Base-by-base conservation (phyloP, 1,140 invertebrate species). In the Araneus ventricosus region DNA sequence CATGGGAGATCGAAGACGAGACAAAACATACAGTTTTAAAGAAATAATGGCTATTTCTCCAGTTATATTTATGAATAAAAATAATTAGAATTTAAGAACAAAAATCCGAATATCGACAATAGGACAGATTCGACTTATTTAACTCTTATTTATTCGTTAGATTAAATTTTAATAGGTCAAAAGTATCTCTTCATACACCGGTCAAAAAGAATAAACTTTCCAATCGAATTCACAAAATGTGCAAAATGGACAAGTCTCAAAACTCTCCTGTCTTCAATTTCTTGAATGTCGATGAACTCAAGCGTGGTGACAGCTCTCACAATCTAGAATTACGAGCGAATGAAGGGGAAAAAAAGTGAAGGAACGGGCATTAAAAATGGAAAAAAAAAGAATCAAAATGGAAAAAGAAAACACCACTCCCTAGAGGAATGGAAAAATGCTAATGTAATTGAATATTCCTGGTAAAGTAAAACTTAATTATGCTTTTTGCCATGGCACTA, bases 361-460 rank as follows among this genome's bases (percentile, higher is more conserved):
- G 34, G 20, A 75, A 75, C 17, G 27, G 2, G 30, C 70, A 30
- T 27, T 30, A 30, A 27, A 70, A 34, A 34, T 20, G 14, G 4
- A 24, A 17, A 75, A 34, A 34, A 20, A 37, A 75, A 63, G 8
- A 27, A 7, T n/a, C 0, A 67, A 27, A 17, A 52, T 0, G 5
- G 5, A 61, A 30, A 70, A 30, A 30, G 4, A n/a, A 52, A 52
- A 52, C 17, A 14, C 45, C 59, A 22, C 30, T 75, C 70, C 70
- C 70, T 75, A 37, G 5, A 75, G 70, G 34, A 34, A 34, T 75
- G 30, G 30, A 30, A 75, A 75, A 75, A 75, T 75, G 70, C 70
- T 75, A 75, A 75, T 75, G 70, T 37, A 75, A 75, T 75, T 75
- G 70, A 75, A 75, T 75, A 75, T 75, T 75, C 70, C 70, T 75